phyloP scores from a whole-genome alignment of 2,888 invertebrate species.

The Drosophila maculinotata region DNA sequence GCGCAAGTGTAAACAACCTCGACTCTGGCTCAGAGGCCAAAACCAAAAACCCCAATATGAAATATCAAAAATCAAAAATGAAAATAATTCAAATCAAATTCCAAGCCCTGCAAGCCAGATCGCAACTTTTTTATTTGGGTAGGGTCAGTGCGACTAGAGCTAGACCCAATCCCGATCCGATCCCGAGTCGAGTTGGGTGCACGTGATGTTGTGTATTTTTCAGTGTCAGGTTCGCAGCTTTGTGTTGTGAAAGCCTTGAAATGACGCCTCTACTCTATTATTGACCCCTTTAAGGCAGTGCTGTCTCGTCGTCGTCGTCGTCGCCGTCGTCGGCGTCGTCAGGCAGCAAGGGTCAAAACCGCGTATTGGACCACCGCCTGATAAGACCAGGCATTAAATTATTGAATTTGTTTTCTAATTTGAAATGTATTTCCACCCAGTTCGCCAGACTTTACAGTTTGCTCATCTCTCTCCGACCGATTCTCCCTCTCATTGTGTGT shows the following conservation, averaged over 20 bases:
- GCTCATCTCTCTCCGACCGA: conserved; percentile 23
- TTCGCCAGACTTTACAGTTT: conserved; percentile 34
- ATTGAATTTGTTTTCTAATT: conserved; percentile 71
- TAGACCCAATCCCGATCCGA: neutral
- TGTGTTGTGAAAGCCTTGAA: conserved; percentile 33
- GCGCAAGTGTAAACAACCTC: conserved; percentile 64
- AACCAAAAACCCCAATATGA: conserved; percentile 12
- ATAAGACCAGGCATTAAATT: conserved; percentile 49
- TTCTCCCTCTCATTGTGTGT: conserved; percentile 40
- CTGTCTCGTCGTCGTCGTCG: conserved; percentile 1
- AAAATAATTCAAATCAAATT: too few relatives aligned
- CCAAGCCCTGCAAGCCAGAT: conserved; percentile 2
- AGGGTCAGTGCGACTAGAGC: conserved; percentile 41
- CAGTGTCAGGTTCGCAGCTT: conserved; percentile 68
- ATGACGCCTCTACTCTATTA: conserved; percentile 43
- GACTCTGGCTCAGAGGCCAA: conserved; percentile 45
- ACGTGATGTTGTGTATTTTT: conserved; percentile 63
- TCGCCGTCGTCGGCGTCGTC: conserved; percentile 25
- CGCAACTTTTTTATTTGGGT: conserved; percentile 29
- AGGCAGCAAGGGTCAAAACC: conserved; percentile 64
- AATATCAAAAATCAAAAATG: neutral
- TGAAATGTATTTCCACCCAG: conserved; percentile 17
- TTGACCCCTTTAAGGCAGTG: conserved; percentile 58
- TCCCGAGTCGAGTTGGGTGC: conserved; percentile 20
- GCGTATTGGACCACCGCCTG: conserved; percentile 50